Evolutionary conservation across 2,113 vertebrate species (phyloP).

Genomic region (Mustela lutreola): DNA sequence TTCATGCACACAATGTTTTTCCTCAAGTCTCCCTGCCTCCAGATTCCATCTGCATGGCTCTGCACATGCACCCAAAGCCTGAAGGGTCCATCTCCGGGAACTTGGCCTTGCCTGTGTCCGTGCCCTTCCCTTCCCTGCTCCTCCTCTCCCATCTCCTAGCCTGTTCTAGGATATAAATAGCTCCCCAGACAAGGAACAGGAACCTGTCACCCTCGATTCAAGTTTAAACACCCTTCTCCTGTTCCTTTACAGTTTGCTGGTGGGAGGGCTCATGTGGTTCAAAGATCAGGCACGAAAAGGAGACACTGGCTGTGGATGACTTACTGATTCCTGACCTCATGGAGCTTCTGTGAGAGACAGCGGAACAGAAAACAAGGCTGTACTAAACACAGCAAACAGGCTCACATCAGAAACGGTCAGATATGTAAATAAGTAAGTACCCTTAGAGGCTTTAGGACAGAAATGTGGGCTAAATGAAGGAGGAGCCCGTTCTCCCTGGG

Average conservation of each 20-base stretch:
- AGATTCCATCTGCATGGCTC: neutral
- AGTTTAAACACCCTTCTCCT: neutral
- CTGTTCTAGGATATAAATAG: neutral
- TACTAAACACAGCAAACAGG: neutral
- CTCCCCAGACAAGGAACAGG: neutral
- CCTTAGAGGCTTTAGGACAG: neutral
- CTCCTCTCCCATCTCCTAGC: neutral
- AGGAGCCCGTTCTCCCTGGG: neutral
- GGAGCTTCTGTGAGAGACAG: neutral
- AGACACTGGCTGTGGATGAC: neutral
- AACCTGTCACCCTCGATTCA: neutral
- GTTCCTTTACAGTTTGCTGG: neutral
- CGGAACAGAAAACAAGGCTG: neutral
- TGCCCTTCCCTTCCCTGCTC: neutral
- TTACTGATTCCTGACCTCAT: neutral
- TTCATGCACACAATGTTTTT: neutral
- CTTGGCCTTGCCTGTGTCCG: neutral
- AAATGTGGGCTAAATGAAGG: neutral
- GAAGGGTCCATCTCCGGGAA: neutral
- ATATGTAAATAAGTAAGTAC: neutral
- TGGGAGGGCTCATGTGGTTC: neutral
- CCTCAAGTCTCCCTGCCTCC: neutral
- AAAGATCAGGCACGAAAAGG: neutral
- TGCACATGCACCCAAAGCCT: neutral
- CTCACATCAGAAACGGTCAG: neutral